Evolutionary conservation across 1,140 invertebrate species (phyloP).

Genomic region (Chelonus insularis): DNA sequence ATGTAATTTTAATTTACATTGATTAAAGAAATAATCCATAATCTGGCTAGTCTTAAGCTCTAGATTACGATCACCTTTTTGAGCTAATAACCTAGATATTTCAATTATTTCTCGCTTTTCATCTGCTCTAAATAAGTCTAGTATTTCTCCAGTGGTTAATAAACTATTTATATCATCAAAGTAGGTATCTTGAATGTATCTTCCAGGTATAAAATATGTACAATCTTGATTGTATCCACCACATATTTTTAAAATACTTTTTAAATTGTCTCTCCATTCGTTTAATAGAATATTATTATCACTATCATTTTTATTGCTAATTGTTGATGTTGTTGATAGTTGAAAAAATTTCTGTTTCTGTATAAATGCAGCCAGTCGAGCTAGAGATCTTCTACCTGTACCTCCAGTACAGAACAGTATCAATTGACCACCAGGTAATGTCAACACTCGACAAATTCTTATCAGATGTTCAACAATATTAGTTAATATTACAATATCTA

Average conservation of each 20-base stretch:
- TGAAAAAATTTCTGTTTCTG: slow-evolving; percentile 65
- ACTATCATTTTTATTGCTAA: slow-evolving; percentile 59
- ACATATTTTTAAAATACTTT: slow-evolving; percentile 63
- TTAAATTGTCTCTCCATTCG: slow-evolving; percentile 70
- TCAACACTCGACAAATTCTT: slow-evolving; percentile 66
- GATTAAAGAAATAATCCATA: slow-evolving; percentile 66
- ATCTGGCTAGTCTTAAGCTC: slow-evolving; percentile 64
- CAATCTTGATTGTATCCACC: slow-evolving; percentile 61
- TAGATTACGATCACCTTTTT: slow-evolving; percentile 57
- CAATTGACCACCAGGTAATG: slow-evolving; percentile 61
- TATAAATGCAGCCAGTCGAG: slow-evolving; percentile 64
- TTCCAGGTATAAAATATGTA: slow-evolving; percentile 66
- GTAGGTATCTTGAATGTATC: slow-evolving; percentile 63
- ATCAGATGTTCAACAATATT: slow-evolving; percentile 69
- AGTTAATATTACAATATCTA: slow-evolving; percentile 68
- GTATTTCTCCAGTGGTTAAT: slow-evolving; percentile 68
- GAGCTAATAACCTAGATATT: slow-evolving; percentile 53
- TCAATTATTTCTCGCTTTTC: slow-evolving; percentile 67
- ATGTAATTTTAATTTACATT: slow-evolving; percentile 69
- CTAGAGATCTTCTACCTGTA: slow-evolving; percentile 66
- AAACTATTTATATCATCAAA: slow-evolving; percentile 67
- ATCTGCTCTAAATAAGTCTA: slow-evolving; percentile 65
- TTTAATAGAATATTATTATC: no score
- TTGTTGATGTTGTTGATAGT: slow-evolving; percentile 64
- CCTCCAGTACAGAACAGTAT: slow-evolving; percentile 67